These are phyloP conservation scores for Rattus rattus DNA, from an alignment of 2,113 vertebrate species.

Conservation along the genomic window DNA sequence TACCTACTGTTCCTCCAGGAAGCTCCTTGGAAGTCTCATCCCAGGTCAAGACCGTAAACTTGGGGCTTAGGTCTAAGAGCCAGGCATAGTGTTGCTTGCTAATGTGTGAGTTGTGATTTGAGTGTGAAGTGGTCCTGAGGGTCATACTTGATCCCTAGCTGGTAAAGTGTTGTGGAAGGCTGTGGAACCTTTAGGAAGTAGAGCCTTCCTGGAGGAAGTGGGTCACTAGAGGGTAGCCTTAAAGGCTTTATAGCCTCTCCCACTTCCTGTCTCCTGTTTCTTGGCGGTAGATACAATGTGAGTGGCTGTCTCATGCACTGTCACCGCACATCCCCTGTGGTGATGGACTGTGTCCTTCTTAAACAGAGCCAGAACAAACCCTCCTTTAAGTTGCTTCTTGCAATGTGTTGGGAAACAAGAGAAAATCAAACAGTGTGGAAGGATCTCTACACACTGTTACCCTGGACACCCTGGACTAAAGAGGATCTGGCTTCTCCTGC, in stretches of 20 bases:
- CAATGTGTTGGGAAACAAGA: background rate
- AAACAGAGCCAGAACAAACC: background rate
- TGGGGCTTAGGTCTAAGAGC: background rate
- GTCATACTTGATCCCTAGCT: too few relatives aligned
- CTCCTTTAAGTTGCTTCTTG: background rate
- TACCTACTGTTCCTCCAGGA: background rate
- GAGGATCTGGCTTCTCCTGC: background rate
- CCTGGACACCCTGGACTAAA: background rate
- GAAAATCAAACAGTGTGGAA: background rate
- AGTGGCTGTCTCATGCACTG: background rate
- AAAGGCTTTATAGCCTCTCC: background rate
- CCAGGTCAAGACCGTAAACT: background rate
- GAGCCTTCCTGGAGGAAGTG: background rate
- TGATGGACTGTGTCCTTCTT: background rate
- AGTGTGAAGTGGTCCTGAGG: background rate
- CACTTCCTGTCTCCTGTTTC: background rate
- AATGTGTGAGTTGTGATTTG: background rate
- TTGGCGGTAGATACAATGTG: background rate
- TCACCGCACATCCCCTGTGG: too few relatives aligned
- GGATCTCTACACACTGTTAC: background rate
- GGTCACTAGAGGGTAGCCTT: background rate
- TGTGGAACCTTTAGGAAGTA: background rate
- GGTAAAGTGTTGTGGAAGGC: background rate
- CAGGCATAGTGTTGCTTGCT: background rate
- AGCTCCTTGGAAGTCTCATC: background rate